Base-by-base conservation (phyloP, 1,140 invertebrate species). In the Musca domestica region DNA sequence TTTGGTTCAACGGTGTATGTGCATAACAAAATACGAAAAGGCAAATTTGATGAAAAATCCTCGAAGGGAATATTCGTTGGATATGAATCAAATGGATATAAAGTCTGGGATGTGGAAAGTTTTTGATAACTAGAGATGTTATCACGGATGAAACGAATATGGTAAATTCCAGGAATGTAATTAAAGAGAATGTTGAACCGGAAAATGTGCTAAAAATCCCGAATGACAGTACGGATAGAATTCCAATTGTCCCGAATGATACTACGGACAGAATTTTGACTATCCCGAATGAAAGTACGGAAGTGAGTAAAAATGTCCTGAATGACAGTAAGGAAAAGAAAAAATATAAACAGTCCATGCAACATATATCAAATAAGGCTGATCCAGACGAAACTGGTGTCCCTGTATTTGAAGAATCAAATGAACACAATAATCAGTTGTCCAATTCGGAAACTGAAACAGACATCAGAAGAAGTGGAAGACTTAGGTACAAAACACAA, bases 21-120 rank as follows among this genome's bases (percentile, higher is more conserved):
- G 19, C 77, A 81, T 72, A 75, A 81, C 74, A 83, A 84, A 81
- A 71, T 61, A 2, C 74, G 69, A 69, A 75, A 81, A 72, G 64
- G 46, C 41, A 83, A 84, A 71, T 82, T 83, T 72, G 80, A 83
- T 72, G 66, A 78, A 64, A 82, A 79, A 68, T 82, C 76, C 47
- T 80, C 58, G 68, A 83, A 81, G 72, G 75, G 70, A 54, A 81
- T 83, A 67, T 65, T 83, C 25, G 71, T 83, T 17, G 77, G 78
- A 2, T 84, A 83, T 77, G 77, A 47, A 76, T 73, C 74, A 74
- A 83, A 83, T 73, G 80, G 78, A 48, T 83, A 83, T 75, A 82
- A 76, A 76, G 71, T 83, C 61, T 81, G 72, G 73, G 75, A 82
- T 71, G 61, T 71, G 27, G 70, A 81, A 71, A 69, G n/a, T n/a